These are phyloP conservation scores for Cyclargus thomasi DNA, from an alignment of 1,140 invertebrate genomes.

Conservation along the genomic window DNA sequence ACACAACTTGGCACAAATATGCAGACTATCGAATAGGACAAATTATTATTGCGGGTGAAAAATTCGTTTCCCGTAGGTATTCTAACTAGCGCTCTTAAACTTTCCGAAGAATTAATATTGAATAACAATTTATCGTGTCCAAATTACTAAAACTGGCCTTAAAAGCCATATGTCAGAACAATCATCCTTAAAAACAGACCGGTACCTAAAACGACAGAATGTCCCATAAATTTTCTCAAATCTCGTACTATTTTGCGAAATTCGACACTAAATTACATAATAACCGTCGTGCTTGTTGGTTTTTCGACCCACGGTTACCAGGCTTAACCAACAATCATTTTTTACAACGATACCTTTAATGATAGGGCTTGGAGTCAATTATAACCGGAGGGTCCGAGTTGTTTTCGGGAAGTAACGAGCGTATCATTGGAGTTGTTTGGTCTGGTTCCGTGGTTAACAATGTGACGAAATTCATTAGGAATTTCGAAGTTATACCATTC, in stretches of 20 bases:
- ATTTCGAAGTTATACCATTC: not conserved
- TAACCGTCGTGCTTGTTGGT: constrained; percentile 66
- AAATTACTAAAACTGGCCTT: too few relatives aligned
- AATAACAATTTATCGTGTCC: too few relatives aligned
- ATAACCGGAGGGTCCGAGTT: constrained; percentile 56
- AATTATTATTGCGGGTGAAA: too few relatives aligned
- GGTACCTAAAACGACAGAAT: not conserved
- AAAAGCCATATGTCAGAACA: too few relatives aligned
- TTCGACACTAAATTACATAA: constrained; percentile 41
- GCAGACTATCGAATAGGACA: too few relatives aligned
- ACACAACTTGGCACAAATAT: too few relatives aligned
- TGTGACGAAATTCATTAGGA: not conserved
- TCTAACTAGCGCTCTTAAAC: too few relatives aligned
- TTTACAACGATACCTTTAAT: constrained; percentile 58
- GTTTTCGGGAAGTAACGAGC: constrained; percentile 61
- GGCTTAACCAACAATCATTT: constrained; percentile 60
- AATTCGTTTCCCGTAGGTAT: too few relatives aligned
- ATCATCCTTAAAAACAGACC: too few relatives aligned
- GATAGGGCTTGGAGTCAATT: constrained; percentile 71
- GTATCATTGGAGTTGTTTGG: constrained; percentile 43
- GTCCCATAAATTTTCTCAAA: constrained; percentile 14
- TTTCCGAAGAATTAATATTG: too few relatives aligned
- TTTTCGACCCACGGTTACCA: constrained; percentile 49
- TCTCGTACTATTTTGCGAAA: constrained; percentile 19
- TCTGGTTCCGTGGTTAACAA: constrained; percentile 29